These are phyloP conservation scores for Stenodema calcarata DNA, from an alignment of 2,888 invertebrate species.

Conservation along the genomic window DNA sequence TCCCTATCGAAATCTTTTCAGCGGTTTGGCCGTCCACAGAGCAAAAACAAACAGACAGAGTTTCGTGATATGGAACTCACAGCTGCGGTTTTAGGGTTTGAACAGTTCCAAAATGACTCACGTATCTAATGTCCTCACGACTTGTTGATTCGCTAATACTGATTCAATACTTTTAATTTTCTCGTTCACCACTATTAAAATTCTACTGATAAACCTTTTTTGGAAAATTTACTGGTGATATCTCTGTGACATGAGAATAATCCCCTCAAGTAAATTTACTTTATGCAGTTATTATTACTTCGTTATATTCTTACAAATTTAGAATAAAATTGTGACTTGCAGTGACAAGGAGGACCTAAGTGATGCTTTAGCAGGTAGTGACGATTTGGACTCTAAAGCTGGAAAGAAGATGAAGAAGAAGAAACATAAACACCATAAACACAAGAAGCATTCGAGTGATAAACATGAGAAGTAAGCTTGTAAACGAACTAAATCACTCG, in stretches of 20 bases:
- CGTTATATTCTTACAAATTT: background rate
- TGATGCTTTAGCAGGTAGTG: constrained; percentile 18
- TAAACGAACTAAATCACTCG: no score
- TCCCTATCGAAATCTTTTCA: no score
- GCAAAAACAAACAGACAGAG: no score
- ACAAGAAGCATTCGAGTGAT: constrained; percentile 64
- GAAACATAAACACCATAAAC: constrained; percentile 69
- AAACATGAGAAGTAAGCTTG: constrained; percentile 63
- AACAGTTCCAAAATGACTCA: no score
- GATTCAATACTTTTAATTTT: background rate
- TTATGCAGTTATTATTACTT: no score
- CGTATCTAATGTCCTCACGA: no score
- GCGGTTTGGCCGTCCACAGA: no score
- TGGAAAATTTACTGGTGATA: background rate
- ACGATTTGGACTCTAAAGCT: background rate
- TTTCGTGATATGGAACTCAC: no score
- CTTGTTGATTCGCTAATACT: no score
- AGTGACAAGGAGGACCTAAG: constrained; percentile 28
- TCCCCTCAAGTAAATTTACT: background rate
- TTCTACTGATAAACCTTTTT: background rate
- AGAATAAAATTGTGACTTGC: background rate
- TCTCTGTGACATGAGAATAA: background rate
- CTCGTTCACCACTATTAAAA: background rate
- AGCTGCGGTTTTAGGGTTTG: no score
- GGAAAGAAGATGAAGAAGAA: constrained; percentile 65